A percentile compares a stretch with the other conserved stretches of the same genome.
phyloP scores from a whole-genome alignment of 2,888 invertebrate species.

The Scaptomyza cyrtandrae region DNA sequence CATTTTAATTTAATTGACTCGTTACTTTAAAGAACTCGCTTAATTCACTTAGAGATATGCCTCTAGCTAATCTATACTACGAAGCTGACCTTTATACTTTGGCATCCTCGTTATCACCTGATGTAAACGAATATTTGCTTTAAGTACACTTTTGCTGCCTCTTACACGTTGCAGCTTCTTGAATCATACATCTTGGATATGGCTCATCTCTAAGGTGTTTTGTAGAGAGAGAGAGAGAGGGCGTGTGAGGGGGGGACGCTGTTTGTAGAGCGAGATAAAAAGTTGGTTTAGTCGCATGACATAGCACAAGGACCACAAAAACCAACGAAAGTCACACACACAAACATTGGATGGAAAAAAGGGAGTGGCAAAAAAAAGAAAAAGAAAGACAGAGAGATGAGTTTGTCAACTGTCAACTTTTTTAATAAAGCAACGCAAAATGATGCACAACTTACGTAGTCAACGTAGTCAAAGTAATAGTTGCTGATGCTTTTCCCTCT shows the following conservation, averaged over 20 bases:
- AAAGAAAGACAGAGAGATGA: conserved; percentile 40
- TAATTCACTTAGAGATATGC: no score
- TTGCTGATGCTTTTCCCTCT: no score
- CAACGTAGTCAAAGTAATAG: conserved; percentile 5
- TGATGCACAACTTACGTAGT: conserved; percentile 44
- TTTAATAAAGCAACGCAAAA: conserved; percentile 74
- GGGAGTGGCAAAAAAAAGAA: no score
- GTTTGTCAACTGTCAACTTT: conserved; percentile 80
- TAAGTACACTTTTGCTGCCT: not conserved
- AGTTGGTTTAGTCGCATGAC: conserved; percentile 64
- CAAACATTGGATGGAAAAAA: no score
- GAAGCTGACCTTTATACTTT: no score
- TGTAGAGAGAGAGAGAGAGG: not conserved
- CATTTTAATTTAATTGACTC: not conserved
- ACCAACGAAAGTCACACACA: conserved; percentile 67
- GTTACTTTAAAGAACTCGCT: not conserved
- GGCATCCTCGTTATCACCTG: no score
- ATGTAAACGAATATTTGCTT: no score
- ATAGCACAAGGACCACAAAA: conserved; percentile 74
- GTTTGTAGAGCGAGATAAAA: conserved; percentile 15
- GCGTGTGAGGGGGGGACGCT: not conserved
- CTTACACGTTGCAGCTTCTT: conserved; percentile 11
- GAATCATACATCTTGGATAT: conserved; percentile 7
- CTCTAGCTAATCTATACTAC: no score
- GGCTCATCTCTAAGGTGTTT: conserved; percentile 20